These are phyloP conservation scores for Pinna nobilis DNA, from an alignment of 1,140 invertebrate genomes.

Conservation along the genomic window DNA sequence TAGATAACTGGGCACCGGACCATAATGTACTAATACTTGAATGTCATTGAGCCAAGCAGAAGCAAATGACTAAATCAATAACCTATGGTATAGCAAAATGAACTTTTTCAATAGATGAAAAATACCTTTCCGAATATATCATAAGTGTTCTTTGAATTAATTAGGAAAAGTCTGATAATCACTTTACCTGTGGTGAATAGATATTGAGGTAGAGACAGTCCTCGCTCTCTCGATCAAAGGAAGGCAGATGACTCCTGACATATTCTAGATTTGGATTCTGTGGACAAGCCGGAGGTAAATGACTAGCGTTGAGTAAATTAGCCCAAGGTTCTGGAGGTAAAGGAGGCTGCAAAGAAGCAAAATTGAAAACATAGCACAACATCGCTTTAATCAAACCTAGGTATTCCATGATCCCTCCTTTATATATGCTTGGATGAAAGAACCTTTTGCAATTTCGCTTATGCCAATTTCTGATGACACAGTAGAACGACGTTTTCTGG, in stretches of 20 bases:
- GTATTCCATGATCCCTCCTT: too few species aligned
- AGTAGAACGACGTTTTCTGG: too few species aligned
- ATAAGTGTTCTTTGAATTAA: not conserved
- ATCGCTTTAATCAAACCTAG: too few species aligned
- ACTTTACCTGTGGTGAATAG: constrained; percentile 40
- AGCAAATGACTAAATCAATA: too few species aligned
- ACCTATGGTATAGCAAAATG: too few species aligned
- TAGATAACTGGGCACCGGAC: too few species aligned
- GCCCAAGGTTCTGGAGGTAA: constrained; percentile 40
- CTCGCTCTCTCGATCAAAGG: constrained; percentile 45
- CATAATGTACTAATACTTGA: too few species aligned
- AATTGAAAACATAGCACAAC: not conserved
- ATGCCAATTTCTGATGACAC: too few species aligned
- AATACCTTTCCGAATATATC: not conserved
- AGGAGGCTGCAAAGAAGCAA: constrained; percentile 28
- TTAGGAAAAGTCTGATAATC: constrained; percentile 1
- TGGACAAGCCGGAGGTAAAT: constrained; percentile 49
- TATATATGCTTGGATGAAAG: too few species aligned
- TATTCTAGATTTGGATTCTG: constrained; percentile 41
- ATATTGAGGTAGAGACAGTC: constrained; percentile 63
- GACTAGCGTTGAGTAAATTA: not conserved
- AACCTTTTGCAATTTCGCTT: too few species aligned
- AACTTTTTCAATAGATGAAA: not conserved
- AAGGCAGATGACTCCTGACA: constrained; percentile 40
- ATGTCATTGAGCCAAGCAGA: too few species aligned